Evolutionary conservation across 1,140 invertebrate genomes (phyloP), one percentile per base, ranked within the genome.

Genomic region (Drosophila asahinai): DNA sequence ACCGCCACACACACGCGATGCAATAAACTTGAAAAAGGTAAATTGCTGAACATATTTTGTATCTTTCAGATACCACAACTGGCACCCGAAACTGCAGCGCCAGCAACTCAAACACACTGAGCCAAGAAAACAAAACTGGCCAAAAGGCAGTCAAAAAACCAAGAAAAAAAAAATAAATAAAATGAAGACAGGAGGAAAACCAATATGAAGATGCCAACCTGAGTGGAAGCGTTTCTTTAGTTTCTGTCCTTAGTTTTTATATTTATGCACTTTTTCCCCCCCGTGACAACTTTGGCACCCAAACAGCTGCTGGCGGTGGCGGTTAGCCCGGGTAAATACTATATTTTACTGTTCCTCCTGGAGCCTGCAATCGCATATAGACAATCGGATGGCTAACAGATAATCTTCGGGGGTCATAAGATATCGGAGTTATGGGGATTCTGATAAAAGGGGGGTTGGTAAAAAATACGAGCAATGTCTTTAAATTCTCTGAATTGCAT

Each of bases 1-100:
- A 77, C 40, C 57, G 40, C 65, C 45, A 77, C 42, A 52, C 57
- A 63, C 62, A 74, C 48, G 59, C 76, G 72, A 73, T 86, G 72
- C 83, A 83, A 87, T 87, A 87, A 87, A 83, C 68, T 84, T 81
- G 61, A 66, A 71, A 63, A 86, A 89, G 84, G 83, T 86, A 83
- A 87, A 87, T 87, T 82, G 65, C 77, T 38, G 64, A 78, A 63
- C 75, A 78, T 78, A 78, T 86, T 72, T 80, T 87, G 80, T 86
- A 80, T 80, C 80, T 83, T 77, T 42, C 49, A 80, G 80, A 82
- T 79, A 72, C 68, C 71, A 61, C 74, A 82, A 67, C 79, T 79
- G 77, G 65, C 58, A 71, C 42, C 55, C 70, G 57, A 64, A 77
- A 74, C 71, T 74, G 71, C 71, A 74, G 55, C 70, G 71, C 64